phyloP scores from a whole-genome alignment of 35 echinoderm and acorn worm genomes.

The Diadema setosum region DNA sequence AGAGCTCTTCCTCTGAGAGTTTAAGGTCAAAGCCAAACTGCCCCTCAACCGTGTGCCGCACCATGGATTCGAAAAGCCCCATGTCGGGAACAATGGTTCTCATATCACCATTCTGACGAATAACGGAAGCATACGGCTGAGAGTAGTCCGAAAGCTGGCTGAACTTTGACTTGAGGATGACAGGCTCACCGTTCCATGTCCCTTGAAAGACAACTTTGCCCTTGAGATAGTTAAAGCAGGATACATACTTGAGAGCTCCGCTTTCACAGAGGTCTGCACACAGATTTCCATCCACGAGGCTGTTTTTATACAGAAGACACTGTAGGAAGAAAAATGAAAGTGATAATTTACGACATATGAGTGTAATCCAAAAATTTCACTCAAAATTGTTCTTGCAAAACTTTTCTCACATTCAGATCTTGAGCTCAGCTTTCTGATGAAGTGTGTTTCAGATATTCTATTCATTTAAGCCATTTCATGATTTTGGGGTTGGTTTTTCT shows the following conservation, averaged over 20 bases:
- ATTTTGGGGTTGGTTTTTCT: neutral
- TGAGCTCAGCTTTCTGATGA: neutral
- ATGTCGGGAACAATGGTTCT: neutral
- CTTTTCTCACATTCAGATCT: neutral
- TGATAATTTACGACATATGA: neutral
- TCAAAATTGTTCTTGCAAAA: neutral
- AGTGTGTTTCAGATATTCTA: neutral
- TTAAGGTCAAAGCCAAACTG: constrained; percentile 6
- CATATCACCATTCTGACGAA: neutral
- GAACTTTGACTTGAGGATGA: constrained; percentile 55
- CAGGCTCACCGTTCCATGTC: neutral
- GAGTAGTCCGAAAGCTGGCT: constrained; percentile 10
- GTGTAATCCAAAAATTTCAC: neutral
- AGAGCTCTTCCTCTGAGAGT: neutral
- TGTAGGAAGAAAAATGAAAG: neutral
- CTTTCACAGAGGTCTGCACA: constrained; percentile 28
- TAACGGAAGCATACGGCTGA: neutral
- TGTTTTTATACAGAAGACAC: constrained; percentile 42
- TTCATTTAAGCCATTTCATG: neutral
- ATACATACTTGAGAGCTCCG: constrained; percentile 19
- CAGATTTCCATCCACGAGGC: constrained; percentile 40
- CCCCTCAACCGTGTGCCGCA: constrained; percentile 15
- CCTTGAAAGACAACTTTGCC: constrained; percentile 41
- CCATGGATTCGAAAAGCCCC: neutral
- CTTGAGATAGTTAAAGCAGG: constrained; percentile 30